Percentiles rank a stretch among this genome's conserved stretches.
phyloP scores from a whole-genome alignment of 2,888 invertebrate species.

The Congeria kusceri region DNA sequence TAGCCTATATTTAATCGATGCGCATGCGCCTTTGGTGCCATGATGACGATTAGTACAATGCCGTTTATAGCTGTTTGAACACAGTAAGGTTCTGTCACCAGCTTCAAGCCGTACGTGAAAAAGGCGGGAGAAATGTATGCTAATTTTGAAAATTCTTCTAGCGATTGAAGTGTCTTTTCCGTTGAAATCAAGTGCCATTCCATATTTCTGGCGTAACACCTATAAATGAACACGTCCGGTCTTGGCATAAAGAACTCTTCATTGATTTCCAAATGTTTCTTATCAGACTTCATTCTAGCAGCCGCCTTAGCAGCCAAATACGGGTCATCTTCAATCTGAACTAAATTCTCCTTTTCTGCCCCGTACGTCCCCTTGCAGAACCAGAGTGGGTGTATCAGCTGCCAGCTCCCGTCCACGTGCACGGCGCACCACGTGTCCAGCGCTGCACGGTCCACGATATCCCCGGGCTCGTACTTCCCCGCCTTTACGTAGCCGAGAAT shows the following conservation, averaged over 20 bases:
- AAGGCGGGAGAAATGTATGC: constrained; percentile 50
- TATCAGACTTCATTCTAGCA: background rate
- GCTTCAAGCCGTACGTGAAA: constrained; percentile 38
- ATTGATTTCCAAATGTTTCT: constrained; percentile 9
- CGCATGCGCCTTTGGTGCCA: constrained; percentile 17
- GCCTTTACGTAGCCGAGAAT: constrained; percentile 74
- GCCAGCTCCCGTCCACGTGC: constrained; percentile 74
- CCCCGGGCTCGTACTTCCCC: constrained; percentile 74
- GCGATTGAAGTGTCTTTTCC: constrained; percentile 16
- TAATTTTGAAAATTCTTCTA: constrained; percentile 24
- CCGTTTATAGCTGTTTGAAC: constrained; percentile 33
- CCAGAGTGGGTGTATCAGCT: constrained; percentile 77
- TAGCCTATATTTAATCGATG: constrained; percentile 33
- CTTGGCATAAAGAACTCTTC: constrained; percentile 60
- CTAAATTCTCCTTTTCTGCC: constrained; percentile 23
- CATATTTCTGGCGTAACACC: constrained; percentile 39
- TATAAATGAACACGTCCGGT: constrained; percentile 50
- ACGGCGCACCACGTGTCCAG: constrained; percentile 76
- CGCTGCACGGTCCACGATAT: constrained; percentile 56
- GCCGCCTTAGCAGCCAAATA: constrained; percentile 15
- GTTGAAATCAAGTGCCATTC: constrained; percentile 51
- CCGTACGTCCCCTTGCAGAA: constrained; percentile 65
- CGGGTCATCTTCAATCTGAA: constrained; percentile 58
- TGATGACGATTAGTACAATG: constrained; percentile 25
- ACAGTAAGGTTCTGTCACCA: constrained; percentile 38